phyloP scores from a whole-genome alignment of 2,888 invertebrate genomes.

The Volucella inanis region DNA sequence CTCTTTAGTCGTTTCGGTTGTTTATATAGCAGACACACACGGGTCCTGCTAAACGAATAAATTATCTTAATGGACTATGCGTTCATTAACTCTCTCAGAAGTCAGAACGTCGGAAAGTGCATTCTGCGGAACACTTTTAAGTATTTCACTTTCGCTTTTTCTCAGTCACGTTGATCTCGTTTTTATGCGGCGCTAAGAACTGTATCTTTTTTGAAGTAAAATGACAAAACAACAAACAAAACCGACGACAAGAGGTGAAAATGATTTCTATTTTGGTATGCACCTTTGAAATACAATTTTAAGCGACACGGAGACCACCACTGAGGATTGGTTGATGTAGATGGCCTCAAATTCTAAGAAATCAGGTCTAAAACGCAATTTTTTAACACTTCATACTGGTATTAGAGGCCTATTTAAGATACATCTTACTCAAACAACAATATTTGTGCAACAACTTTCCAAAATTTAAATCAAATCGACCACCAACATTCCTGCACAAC shows the following conservation, averaged over 20 bases:
- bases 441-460: too few species aligned
- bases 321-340: background rate
- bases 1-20: background rate
- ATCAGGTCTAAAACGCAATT: too few species aligned
- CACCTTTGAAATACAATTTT: conserved; percentile 2
- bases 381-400: too few species aligned
- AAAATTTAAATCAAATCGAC: too few species aligned
- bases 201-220: background rate
- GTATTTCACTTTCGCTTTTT: background rate
- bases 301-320: background rate
- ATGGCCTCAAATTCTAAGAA: background rate
- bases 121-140: background rate
- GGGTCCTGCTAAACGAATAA: conserved; percentile 41
- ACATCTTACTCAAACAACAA: too few species aligned
- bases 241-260: background rate
- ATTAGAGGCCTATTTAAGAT: too few species aligned
- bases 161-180: conserved; percentile 24
- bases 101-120: conserved; percentile 30
- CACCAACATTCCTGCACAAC: too few species aligned
- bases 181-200: conserved; percentile 11
- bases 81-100: conserved; percentile 53
- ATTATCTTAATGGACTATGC: conserved; percentile 69
- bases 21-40: background rate
- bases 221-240: background rate
- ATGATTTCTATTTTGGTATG: background rate